Conservation (phyloP, 1,140 invertebrate genomes). For the Zelostemma sp. region DNA sequence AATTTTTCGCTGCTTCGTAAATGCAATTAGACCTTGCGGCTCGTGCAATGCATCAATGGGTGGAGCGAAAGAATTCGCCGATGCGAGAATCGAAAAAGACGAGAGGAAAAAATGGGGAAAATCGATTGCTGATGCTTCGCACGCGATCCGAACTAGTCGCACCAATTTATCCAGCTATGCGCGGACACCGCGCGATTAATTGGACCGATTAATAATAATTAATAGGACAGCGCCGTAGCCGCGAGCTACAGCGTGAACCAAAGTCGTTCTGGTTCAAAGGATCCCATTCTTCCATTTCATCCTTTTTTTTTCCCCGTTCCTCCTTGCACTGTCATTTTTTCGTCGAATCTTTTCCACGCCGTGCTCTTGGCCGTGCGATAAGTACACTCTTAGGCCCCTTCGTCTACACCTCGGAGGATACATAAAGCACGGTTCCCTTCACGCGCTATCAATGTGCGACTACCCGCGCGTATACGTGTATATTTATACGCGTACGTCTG, state of each 20-base stretch:
- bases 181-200: constrained; percentile 54
- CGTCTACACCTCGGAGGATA: constrained; percentile 44
- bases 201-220: constrained; percentile 64
- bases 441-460: constrained; percentile 36
- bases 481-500: constrained; percentile 20
- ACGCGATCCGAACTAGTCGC: constrained; percentile 11
- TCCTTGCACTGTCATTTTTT: constrained; percentile 35
- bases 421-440: constrained; percentile 40
- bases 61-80: too few relatives aligned
- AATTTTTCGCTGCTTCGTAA: too few relatives aligned
- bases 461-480: background rate
- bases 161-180: constrained; percentile 46
- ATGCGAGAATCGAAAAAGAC: background rate
- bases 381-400: constrained; percentile 37
- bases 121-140: background rate
- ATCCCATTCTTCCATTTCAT: background rate
- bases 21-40: too few relatives aligned
- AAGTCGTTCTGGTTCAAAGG: constrained; percentile 4
- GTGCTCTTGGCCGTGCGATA: constrained; percentile 27
- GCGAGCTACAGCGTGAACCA: background rate
- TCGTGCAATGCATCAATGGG: too few relatives aligned
- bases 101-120: background rate
- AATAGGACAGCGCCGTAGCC: constrained; percentile 48
- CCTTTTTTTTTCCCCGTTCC: constrained; percentile 1
- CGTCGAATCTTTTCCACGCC: background rate